Conservation (phyloP, 2,888 invertebrate species). For the Fissipunctia ypsillon region DNA sequence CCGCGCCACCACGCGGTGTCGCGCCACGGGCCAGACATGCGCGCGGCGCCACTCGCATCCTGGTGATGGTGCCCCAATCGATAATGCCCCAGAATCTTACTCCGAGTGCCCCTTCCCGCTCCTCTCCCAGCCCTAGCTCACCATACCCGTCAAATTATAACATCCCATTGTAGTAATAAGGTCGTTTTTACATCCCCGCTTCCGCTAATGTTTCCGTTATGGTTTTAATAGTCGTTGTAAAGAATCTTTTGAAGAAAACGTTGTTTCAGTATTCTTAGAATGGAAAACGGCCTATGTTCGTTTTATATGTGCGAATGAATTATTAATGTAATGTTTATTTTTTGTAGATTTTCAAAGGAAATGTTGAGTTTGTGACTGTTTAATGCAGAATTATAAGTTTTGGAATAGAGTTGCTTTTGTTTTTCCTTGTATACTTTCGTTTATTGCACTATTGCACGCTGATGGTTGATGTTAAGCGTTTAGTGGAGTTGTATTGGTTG, state of each 20-base stretch:
- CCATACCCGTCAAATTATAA: constrained; percentile 86
- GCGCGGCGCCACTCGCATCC: constrained; percentile 80
- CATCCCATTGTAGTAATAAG: constrained; percentile 87
- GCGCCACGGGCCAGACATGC: constrained; percentile 76
- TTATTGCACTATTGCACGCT: constrained; percentile 31
- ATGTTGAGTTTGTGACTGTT: constrained; percentile 52
- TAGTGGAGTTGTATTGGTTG: constrained; percentile 70
- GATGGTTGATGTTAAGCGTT: constrained; percentile 39
- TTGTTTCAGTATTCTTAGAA: constrained; percentile 74
- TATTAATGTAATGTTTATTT: constrained; percentile 61
- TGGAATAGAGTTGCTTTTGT: constrained; percentile 58
- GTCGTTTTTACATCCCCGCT: constrained; percentile 84
- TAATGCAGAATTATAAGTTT: constrained; percentile 59
- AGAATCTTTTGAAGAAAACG: constrained; percentile 79
- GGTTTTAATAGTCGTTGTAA: constrained; percentile 85
- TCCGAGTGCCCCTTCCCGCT: constrained; percentile 80
- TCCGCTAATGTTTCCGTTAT: constrained; percentile 81
- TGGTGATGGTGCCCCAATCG: constrained; percentile 88
- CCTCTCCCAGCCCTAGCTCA: constrained; percentile 81
- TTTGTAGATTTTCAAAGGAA: constrained; percentile 58
- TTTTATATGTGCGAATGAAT: constrained; percentile 63
- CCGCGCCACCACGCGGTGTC: constrained; percentile 63
- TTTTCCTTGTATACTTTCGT: constrained; percentile 31
- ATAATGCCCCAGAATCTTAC: constrained; percentile 87
- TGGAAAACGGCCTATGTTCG: constrained; percentile 63